Base-by-base conservation (phyloP, 2,888 invertebrate species). In the Ichneumon xanthorius region DNA sequence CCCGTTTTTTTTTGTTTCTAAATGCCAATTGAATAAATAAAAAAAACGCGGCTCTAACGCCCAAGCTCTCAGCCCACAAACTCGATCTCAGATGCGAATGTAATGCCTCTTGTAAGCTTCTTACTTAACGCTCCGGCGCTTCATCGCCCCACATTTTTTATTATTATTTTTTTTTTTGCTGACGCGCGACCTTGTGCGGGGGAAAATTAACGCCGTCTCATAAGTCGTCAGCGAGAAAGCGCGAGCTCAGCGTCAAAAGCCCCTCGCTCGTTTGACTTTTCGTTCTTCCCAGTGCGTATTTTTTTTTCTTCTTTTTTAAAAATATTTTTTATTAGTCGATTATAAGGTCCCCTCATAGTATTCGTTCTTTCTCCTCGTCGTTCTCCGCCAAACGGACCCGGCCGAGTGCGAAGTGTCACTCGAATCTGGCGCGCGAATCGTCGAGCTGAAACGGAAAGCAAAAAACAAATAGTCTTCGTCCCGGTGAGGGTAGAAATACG, bases 1-100 rank as follows among this genome's bases (percentile, higher is more conserved):
- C 53, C 72, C 67, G 40, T 72, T 73, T 65, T 70, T 30, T 70
- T 30, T 78, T 68, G 11, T 68, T 72, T 71, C 77, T n/a, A 58
- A 68, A 68, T 67, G 76, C 82, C 76, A 82, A 80, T 67, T 85
- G 61, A 85, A 72, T 80, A 72, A 16, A 61, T 5, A 53, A 50
- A 48, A 70, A 37, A 65, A 85, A 88, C 78, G 88, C 86, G 86
- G 83, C 84, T 86, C 73, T 72, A 89, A 91, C 90, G 89, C 88
- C 63, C 63, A 63, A 91, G 88, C 88, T 91, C 90, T 92, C 92
- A 92, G 92, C 92, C 92, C 91, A 92, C 90, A 91, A 90, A 92
- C 90, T 90, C 92, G 92, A 92, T 93, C 92, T 92, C 92, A 92
- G 88, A 90, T 88, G 79, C 85, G 78, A 82, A 79, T 85, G 76